Evolutionary conservation across 2,797 vertebrate genomes (phyloP).

Genomic region (Aldrovandia affinis): DNA sequence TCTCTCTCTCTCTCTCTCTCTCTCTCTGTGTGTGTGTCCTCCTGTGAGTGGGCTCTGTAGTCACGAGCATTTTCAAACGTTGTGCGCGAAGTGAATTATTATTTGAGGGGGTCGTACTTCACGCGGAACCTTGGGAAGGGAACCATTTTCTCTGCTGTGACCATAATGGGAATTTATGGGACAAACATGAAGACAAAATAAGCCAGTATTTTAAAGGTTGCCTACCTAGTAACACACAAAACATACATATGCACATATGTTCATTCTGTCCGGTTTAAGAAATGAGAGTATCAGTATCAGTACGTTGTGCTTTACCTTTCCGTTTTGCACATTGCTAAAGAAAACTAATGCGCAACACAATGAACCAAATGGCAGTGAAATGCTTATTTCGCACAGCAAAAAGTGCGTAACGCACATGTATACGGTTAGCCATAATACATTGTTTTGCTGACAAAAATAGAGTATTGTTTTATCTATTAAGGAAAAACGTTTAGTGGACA

Average conservation of each 20-base stretch:
- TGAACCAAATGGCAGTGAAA: neutral
- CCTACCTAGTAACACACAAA: neutral
- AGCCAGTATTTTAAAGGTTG: neutral
- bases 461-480: neutral
- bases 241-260: neutral
- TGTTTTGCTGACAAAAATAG: neutral
- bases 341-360: neutral
- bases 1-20: conserved; percentile 32
- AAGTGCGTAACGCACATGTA: neutral
- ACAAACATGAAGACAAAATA: too few relatives aligned
- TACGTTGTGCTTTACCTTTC: neutral
- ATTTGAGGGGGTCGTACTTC: neutral
- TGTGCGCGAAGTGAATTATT: neutral
- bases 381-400: neutral
- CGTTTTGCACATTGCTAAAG: neutral
- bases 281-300: neutral
- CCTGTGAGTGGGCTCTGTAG: too few relatives aligned
- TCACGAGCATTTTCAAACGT: neutral
- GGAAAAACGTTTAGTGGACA: neutral
- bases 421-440: neutral
- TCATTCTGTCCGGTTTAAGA: neutral
- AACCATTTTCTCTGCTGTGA: neutral
- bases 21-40: neutral
- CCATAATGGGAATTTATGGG: too few relatives aligned
- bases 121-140: neutral